phyloP scores from a whole-genome alignment of 2,113 vertebrate genomes.

The Arvicanthis niloticus region DNA sequence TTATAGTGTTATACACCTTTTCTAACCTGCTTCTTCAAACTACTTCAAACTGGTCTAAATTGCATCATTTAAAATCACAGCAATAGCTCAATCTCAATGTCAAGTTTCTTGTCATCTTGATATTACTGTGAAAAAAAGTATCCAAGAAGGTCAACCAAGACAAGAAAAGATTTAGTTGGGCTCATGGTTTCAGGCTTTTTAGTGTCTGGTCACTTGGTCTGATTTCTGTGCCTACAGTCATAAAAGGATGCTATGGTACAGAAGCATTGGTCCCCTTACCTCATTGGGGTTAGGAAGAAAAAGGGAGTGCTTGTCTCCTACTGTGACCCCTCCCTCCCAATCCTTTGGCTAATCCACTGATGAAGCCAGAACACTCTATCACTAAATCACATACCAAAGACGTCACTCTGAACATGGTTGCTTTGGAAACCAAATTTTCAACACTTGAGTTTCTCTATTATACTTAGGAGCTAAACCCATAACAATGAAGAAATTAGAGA shows the following conservation, averaged over 20 bases:
- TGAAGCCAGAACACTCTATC: not conserved
- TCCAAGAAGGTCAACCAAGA: not conserved
- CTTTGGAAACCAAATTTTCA: not conserved
- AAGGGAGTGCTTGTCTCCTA: not conserved
- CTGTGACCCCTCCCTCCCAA: too few relatives aligned
- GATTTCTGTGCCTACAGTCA: not conserved
- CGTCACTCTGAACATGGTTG: not conserved
- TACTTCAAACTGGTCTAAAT: not conserved
- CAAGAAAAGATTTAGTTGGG: not conserved
- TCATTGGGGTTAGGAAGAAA: not conserved
- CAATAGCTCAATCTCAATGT: not conserved
- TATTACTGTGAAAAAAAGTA: not conserved
- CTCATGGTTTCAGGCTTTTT: not conserved
- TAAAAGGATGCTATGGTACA: not conserved
- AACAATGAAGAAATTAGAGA: not conserved
- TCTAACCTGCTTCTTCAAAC: not conserved
- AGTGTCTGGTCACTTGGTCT: too few relatives aligned
- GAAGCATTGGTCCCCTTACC: not conserved
- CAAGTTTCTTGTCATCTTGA: not conserved
- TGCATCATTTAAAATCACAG: not conserved
- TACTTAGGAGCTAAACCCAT: not conserved
- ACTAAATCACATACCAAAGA: not conserved
- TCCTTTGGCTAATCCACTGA: not conserved
- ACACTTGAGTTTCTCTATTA: not conserved
- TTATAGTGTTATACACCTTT: not conserved